Base-by-base conservation (phyloP, 2,888 invertebrate genomes). In the Ectemnius continuus region DNA sequence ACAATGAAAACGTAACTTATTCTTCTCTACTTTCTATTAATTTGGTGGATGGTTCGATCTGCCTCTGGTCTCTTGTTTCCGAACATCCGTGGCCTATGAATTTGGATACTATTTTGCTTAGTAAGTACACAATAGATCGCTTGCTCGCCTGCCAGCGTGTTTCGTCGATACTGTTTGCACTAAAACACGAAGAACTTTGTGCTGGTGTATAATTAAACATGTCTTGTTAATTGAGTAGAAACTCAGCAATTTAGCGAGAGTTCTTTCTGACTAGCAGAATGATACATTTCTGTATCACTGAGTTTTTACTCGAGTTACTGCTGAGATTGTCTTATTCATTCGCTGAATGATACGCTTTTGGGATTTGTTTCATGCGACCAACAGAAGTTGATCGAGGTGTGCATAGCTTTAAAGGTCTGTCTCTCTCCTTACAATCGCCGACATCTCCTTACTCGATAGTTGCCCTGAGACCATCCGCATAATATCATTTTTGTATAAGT, bases 321-420 rank as follows among this genome's bases (percentile, higher is more conserved):
- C 75, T 69, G 65, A 73, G 69, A 74, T 67, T 63, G 67, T 67
- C 58, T 56, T 67, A 72, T 69, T 73, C 78, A 87, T 84, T 84
- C 83, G 87, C 86, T 86, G 87, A 88, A 89, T 90, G 89, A 90
- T 88, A 87, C 88, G 91, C 91, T 91, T 92, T 90, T 92, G 89
- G 92, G 88, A 92, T 93, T 89, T 92, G 91, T 92, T 93, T 92
- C 93, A 93, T 93, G 93, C 93, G 92, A 92, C 92, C 90, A 85
- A 93, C 95, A 96, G 96, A 96, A 96, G 96, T 95, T 97, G 94
- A 94, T 96, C 94, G 96, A 97, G 94, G 96, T 96, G 94, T 96
- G 96, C 96, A 95, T 96, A 94, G 96, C 96, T 91, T 95, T 97
- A 91, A 97, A 97, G 96, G 97, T 97, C 94, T 93, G 93, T 92